Base-by-base conservation (phyloP, 1,140 invertebrate species). In the Physella acuta region DNA sequence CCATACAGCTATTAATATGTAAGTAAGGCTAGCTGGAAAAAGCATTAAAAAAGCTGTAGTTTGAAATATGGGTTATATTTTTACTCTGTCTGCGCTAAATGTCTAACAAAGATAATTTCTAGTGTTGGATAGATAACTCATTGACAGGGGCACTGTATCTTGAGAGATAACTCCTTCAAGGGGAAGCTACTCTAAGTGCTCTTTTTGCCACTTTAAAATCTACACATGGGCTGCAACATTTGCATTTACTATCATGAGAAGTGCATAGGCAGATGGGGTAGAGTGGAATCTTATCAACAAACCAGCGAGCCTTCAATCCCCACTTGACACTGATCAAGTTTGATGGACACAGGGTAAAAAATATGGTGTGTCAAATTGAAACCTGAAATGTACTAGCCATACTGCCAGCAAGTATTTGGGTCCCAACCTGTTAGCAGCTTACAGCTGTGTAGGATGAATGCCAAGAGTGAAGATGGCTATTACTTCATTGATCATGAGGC, bases 401-500 rank as follows among this genome's bases (percentile, higher is more conserved):
- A 31, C 24, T 20, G 31, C 20, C 24, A 65, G 8, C n/a, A 53
- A 65, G 31, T 36, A n/a, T 53, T 65, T 53, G 63, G 63, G 17
- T 16, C 63, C 1, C 63, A 65, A 28, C 33, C 31, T 31, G 33
- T 65, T 8, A 2, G 1, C 63, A 65, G 63, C 31, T 20, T 65
- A 16, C 63, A 65, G 51, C n/a, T 65, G 14, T 65, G 63, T 53
- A 3, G 39, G 17, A 65, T 65, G 63, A 36, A 65, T 1, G 36
- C 33, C 3, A 53, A 53, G n/a, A 65, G 63, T 33, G 49, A 49
- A 36, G 63, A 65, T 55, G 63, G 63, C 14, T 65, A 65, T 65
- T 65, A 65, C 33, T 53, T 65, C 33, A 49, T 65, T 24, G 49
- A 65, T 26, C 63, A 65, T 53, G 63, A 65, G 24, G 60, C n/a